phyloP scores from a whole-genome alignment of 2,113 vertebrate genomes.

The Semnornis frantzii region DNA sequence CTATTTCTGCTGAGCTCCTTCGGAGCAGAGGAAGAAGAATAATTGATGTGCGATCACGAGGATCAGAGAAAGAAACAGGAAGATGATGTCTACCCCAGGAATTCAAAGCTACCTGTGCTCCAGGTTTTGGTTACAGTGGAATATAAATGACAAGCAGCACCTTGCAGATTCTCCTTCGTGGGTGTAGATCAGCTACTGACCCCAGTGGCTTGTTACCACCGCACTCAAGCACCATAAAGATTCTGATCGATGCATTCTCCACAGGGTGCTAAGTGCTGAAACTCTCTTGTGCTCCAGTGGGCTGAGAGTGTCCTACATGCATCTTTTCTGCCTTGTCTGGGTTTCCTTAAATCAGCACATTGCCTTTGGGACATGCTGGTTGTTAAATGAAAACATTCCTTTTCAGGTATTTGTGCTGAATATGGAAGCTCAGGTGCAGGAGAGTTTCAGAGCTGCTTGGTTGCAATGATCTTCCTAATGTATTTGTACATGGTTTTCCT shows the following conservation, averaged over 20 bases:
- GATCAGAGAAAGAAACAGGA: neutral
- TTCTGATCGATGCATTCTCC: neutral
- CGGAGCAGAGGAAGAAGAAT: neutral
- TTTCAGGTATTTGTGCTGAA: neutral
- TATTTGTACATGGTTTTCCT: neutral
- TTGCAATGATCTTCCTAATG: neutral
- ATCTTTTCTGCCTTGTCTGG: constrained; percentile 27
- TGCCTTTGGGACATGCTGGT: neutral
- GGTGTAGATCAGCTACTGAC: neutral
- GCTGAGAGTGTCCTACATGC: neutral
- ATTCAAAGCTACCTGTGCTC: neutral
- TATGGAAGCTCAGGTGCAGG: neutral
- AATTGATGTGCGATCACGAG: neutral
- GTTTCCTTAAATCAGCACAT: neutral
- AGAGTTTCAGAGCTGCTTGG: neutral
- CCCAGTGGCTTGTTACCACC: neutral
- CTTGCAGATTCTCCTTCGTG: neutral
- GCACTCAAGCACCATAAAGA: neutral
- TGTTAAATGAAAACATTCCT: neutral
- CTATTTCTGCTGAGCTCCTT: constrained; percentile 73
- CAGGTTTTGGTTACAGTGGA: neutral
- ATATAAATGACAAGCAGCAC: neutral
- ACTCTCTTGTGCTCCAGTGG: neutral
- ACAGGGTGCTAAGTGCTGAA: neutral
- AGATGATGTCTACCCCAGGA: neutral